Evolutionary conservation across 1,140 invertebrate genomes (phyloP), one percentile per base, ranked within the genome.

Genomic region (Drosophila tristis): DNA sequence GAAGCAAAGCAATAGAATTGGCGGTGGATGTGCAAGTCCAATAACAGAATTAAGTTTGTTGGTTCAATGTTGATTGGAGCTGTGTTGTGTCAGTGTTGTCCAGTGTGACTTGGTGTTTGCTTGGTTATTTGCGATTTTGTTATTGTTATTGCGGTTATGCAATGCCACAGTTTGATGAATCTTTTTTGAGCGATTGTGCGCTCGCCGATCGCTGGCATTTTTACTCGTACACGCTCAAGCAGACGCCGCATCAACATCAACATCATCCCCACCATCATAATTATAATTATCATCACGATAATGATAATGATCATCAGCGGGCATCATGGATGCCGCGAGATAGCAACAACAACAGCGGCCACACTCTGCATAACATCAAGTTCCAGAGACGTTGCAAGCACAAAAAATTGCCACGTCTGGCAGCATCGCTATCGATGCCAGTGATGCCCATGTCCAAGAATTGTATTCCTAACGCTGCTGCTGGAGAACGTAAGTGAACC

Each of bases 101-200:
- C 11, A 45, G 55, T 15, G 70, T 51, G 53, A 43, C 48, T 56
- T 62, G 58, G 64, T 43, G 29, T 55, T 23, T 50, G 60, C 53
- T 60, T 39, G 1, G 11, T 39, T 39, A 11, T 49, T 39, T 25
- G n/a, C 39, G 13, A 6, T 13, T 44, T 13, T 44, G n/a, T 39
- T 42, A 44, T 11, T 59, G n/a, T 23, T 49, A 39, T 61, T 63
- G 65, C 44, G 51, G 68, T 90, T 90, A 89, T 89, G 79, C 77
- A 90, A 80, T 91, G 90, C 90, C 90, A 63, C 78, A 91, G 72
- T 91, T 91, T 75, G 90, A 91, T 84, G 90, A 91, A 73, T 80
- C 90, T 82, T 91, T 91, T 62, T 71, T 91, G 53, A 90, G 71
- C 59, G 85, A 91, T 56, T 91, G 85, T 58, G 86, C 81, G 63